Evolutionary conservation across 2,888 invertebrate species (phyloP), one percentile per base, ranked within the genome.

Genomic region (Cataglyphis livida): DNA sequence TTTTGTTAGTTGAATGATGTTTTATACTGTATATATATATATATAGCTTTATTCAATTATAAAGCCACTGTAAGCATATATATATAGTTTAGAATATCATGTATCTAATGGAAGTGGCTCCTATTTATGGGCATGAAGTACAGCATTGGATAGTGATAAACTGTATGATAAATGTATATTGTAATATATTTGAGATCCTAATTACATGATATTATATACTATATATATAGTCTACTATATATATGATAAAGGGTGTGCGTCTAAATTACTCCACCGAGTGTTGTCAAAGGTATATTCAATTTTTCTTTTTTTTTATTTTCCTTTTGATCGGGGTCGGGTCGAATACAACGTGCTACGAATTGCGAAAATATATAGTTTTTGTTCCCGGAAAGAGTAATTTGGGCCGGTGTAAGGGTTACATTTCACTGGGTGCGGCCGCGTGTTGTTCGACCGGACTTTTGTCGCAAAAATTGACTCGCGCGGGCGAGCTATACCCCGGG

Each of bases 401-500:
- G 44, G 59, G 44, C 32, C 44, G 21, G 32, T 70, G 71, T 59
- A 79, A 70, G 44, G 44, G 71, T 61, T 71, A 79, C 70, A 79
- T 79, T 70, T 38, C 35, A 57, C 7, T 41, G 71, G 59, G 57
- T 4, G 41, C 41, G 57, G 71, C 44, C 7, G 41, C 57, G 59
- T 79, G 78, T 70, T 70, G 78, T 79, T 35, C 48, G 71, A 21
- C 32, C 21, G 51, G 70, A 79, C 78, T 71, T 79, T 79, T 79
- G 78, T 79, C 78, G 71, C 71, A 70, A 79, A 79, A 79, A 79
- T 79, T 70, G 78, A 79, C 78, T 70, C 71, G 70, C 70, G 44
- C 25, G 44, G 15, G 32, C 78, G 59, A 57, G 44, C 78, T 70
- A 59, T 78, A 78, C 78, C 59, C 70, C 32, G 54, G 78, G 71